Conservation (phyloP, 2,888 invertebrate species). For the Campoletis raptor region DNA sequence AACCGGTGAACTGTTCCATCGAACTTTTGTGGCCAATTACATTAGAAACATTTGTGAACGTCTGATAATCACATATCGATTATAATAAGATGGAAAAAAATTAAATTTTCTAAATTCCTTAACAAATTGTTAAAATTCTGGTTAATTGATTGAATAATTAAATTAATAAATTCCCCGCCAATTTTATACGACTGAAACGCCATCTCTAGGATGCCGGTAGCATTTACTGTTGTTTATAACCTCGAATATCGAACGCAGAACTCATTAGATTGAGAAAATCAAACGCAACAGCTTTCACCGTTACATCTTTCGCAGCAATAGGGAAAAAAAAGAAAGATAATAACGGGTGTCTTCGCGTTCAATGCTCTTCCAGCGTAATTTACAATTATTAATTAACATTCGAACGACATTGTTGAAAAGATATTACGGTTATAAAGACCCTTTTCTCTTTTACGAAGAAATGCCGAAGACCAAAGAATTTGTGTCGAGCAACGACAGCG, state of each 20-base stretch:
- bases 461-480: slow-evolving; percentile 83
- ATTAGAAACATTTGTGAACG: neutral
- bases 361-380: slow-evolving; percentile 28
- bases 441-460: slow-evolving; percentile 49
- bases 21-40: neutral
- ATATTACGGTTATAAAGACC: neutral
- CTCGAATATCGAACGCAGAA: slow-evolving; percentile 26
- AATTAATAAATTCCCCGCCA: neutral
- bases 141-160: neutral
- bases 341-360: neutral
- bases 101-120: neutral
- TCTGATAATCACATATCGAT: neutral
- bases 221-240: slow-evolving; percentile 38
- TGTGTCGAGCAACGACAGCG: slow-evolving; percentile 76
- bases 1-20: neutral
- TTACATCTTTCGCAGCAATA: neutral
- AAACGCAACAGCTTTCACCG: neutral
- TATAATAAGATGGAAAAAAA: neutral
- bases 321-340: neutral
- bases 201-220: slow-evolving; percentile 8
- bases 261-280: too few relatives aligned
- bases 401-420: neutral
- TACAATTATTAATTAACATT: slow-evolving; percentile 5
- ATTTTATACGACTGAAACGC: neutral
- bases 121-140: neutral